These are phyloP conservation scores for Miltochrista miniata DNA, from an alignment of 2,888 invertebrate genomes.

Conservation along the genomic window DNA sequence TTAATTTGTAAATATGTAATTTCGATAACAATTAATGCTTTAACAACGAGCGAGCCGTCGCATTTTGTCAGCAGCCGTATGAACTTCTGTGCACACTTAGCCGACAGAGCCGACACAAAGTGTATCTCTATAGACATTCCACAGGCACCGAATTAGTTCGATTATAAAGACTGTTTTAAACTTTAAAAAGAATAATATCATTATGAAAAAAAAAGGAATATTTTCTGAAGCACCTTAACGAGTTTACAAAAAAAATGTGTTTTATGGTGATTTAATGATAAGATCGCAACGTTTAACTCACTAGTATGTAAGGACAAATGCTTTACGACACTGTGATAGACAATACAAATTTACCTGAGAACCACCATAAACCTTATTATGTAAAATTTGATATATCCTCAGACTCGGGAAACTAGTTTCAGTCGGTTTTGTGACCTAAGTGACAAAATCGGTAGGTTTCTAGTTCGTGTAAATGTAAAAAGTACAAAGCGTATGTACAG, in stretches of 20 bases:
- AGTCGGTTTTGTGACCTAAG: constrained; percentile 44
- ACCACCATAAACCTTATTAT: constrained; percentile 52
- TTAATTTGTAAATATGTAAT: constrained; percentile 78
- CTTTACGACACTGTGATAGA: constrained; percentile 82
- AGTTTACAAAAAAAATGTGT: constrained; percentile 71
- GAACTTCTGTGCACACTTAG: constrained; percentile 77
- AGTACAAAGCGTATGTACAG: constrained; percentile 82
- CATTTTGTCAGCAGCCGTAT: constrained; percentile 65
- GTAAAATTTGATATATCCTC: constrained; percentile 22
- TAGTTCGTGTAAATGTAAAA: constrained; percentile 44
- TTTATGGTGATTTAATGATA: constrained; percentile 79
- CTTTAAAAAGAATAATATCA: constrained; percentile 66
- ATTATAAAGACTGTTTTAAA: constrained; percentile 79
- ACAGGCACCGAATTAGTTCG: constrained; percentile 78
- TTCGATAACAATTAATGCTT: constrained; percentile 73
- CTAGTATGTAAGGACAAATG: constrained; percentile 83
- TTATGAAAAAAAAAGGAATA: constrained; percentile 65
- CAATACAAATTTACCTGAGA: constrained; percentile 75
- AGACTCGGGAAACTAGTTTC: constrained; percentile 47
- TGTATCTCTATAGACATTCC: constrained; percentile 73
- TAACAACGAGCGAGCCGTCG: constrained; percentile 72
- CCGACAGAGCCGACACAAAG: constrained; percentile 33
- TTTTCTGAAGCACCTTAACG: constrained; percentile 79
- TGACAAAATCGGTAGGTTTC: constrained; percentile 39
- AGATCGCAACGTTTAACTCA: constrained; percentile 79